These are phyloP conservation scores for Argynnis bischoffii DNA, from an alignment of 2,888 invertebrate species.

Conservation along the genomic window DNA sequence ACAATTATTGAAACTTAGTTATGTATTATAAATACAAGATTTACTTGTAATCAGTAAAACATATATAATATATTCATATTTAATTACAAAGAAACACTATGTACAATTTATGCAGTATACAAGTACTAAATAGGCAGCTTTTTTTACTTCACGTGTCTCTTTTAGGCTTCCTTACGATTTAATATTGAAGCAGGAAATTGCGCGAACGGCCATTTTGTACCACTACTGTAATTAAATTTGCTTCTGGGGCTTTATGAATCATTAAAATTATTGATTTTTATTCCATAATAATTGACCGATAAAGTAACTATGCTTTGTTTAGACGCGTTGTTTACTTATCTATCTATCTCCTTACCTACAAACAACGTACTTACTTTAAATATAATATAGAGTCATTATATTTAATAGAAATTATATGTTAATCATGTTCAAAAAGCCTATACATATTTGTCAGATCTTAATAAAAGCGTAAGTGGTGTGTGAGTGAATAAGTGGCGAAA, in stretches of 20 bases:
- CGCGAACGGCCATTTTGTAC: constrained; percentile 51
- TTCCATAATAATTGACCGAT: too few relatives aligned
- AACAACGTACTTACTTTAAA: too few relatives aligned
- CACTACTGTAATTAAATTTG: constrained; percentile 57
- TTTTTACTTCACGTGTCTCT: not conserved
- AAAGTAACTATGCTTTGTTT: too few relatives aligned
- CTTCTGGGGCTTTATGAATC: constrained; percentile 55
- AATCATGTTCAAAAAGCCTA: too few relatives aligned
- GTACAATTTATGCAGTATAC: too few relatives aligned
- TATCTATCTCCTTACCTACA: too few relatives aligned
- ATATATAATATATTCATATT: not conserved
- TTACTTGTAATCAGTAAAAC: not conserved
- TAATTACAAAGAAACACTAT: not conserved
- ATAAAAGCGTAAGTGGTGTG: constrained; percentile 2
- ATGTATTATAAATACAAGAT: constrained; percentile 46
- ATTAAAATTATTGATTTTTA: constrained; percentile 38
- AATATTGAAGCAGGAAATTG: constrained; percentile 53
- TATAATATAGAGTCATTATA: too few relatives aligned
- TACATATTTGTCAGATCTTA: too few relatives aligned
- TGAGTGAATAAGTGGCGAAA: constrained; percentile 58
- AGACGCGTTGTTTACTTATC: too few relatives aligned
- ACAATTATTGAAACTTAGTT: constrained; percentile 52
- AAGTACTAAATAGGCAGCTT: too few relatives aligned
- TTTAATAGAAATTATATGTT: too few relatives aligned
- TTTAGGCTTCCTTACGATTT: constrained; percentile 52